These are phyloP conservation scores for Sesamia nonagrioides DNA, from an alignment of 1,140 invertebrate species.

Conservation along the genomic window DNA sequence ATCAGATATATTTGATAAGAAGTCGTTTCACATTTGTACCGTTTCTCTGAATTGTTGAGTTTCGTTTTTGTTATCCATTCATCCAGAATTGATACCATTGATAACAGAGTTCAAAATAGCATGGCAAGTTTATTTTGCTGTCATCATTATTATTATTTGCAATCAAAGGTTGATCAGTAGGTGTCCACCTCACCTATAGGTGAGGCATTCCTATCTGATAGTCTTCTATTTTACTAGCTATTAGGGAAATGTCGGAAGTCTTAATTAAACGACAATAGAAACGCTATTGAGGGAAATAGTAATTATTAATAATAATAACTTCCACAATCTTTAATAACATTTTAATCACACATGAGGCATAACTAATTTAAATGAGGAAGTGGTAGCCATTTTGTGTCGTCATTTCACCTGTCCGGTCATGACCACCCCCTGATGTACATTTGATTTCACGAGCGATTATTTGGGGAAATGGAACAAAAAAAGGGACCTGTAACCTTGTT, in stretches of 20 bases:
- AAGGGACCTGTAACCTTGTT: slow-evolving; percentile 43
- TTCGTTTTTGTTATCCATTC: slow-evolving; percentile 18
- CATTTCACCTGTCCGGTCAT: slow-evolving; percentile 73
- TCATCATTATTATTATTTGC: too few species aligned
- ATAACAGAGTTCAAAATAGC: background rate
- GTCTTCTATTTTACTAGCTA: background rate
- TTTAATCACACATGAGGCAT: slow-evolving; percentile 53
- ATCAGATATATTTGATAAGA: slow-evolving; percentile 69
- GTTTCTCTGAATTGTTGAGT: slow-evolving; percentile 9
- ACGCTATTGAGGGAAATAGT: slow-evolving; percentile 8
- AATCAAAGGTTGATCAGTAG: too few species aligned
- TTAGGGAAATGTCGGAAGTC: slow-evolving; percentile 18
- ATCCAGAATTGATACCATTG: background rate
- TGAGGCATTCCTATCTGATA: too few species aligned
- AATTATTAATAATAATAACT: slow-evolving; percentile 42
- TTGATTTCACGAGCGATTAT: slow-evolving; percentile 69
- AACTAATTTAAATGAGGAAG: slow-evolving; percentile 78
- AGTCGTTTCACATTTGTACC: slow-evolving; percentile 63
- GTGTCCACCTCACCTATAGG: too few species aligned
- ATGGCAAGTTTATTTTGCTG: too few species aligned
- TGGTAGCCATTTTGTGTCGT: slow-evolving; percentile 57
- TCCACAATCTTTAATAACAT: slow-evolving; percentile 52
- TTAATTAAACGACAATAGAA: slow-evolving; percentile 8
- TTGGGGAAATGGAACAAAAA: slow-evolving; percentile 49
- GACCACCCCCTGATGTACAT: slow-evolving; percentile 60